Base-by-base conservation (phyloP, 2,888 invertebrate species). In the Tachina fera region DNA sequence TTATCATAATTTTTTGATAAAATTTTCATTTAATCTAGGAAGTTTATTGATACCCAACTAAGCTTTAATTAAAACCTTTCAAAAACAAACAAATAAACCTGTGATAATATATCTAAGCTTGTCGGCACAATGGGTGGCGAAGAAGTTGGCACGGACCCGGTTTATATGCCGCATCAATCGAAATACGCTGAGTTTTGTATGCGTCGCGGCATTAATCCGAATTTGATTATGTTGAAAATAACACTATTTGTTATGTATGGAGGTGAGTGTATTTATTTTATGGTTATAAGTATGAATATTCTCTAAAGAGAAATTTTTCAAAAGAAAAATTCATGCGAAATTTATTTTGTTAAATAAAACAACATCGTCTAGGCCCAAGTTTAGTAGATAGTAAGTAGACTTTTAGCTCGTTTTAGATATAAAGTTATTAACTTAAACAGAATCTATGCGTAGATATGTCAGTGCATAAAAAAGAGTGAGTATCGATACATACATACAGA, bases 211-310 rank as follows among this genome's bases (percentile, higher is more conserved):
- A 95, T 97, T 88, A 97, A 97, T 92, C 96, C 96, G 71, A 96
- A 96, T 92, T 93, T 97, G 89, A 94, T 97, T 87, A 96, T 96
- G 95, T 93, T 97, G 89, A 97, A 97, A 94, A 94, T 96, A 89
- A 96, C 96, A 47, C 93, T 97, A 11, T 97, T 97, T 92, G 96
- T 97, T 89, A 96, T 96, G 94, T 97, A 96, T 91, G 97, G 97
- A 92, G 95, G 95, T 95, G 93, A 93, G 94, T 92, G 31, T 11
- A 1, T 45, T 6, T 47, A 39, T 51, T 22, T 16, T 65, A 6
- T 56, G 4, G 56, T 9, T 22, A 22, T 22, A 0, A 14, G 3
- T 14, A n/a, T n/a, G n/a, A n/a, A n/a, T n/a, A n/a, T n/a, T n/a
- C n/a, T n/a, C n/a, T n/a, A n/a, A n/a, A n/a, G n/a, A n/a, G n/a